Evolutionary conservation across 2,113 vertebrate species (phyloP).

Genomic region (Danionella cerebrum): DNA sequence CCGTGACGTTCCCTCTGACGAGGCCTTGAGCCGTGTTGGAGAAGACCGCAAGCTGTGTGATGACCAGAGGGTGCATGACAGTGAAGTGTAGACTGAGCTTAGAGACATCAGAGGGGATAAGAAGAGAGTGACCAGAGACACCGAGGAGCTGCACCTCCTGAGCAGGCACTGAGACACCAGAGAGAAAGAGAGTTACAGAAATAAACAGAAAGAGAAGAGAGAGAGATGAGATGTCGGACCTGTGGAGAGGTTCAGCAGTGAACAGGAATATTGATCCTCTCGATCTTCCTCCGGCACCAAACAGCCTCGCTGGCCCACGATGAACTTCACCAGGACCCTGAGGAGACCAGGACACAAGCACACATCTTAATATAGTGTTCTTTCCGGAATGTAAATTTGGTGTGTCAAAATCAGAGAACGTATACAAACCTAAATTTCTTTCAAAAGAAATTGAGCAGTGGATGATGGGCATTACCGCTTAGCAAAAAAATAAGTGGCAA

Average conservation of each 20-base stretch:
- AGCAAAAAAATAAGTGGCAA: too few species aligned
- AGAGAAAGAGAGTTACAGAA: neutral
- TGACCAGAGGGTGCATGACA: conserved; percentile 88
- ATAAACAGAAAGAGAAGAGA: neutral
- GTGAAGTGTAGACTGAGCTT: conserved; percentile 85
- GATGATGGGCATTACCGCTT: too few species aligned
- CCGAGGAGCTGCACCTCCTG: conserved; percentile 79
- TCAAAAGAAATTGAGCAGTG: too few species aligned
- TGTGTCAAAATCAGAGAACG: too few species aligned
- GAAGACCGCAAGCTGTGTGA: conserved; percentile 89
- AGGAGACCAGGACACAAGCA: neutral
- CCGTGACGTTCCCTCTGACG: conserved; percentile 84
- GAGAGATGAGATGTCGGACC: neutral
- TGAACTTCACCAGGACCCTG: conserved; percentile 93
- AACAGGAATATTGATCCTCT: conserved; percentile 92
- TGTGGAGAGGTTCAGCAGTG: conserved; percentile 77
- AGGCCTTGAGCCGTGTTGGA: conserved; percentile 59
- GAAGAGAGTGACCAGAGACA: conserved; percentile 61
- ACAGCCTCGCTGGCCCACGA: conserved; percentile 84
- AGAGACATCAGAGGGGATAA: conserved; percentile 69
- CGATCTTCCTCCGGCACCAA: conserved; percentile 85
- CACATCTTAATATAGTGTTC: too few species aligned
- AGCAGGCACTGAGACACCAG: conserved; percentile 58
- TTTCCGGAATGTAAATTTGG: too few species aligned
- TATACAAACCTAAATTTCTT: too few species aligned